Evolutionary conservation across 2,113 vertebrate genomes (phyloP).

Genomic region (cat (Felis catus)): DNA sequence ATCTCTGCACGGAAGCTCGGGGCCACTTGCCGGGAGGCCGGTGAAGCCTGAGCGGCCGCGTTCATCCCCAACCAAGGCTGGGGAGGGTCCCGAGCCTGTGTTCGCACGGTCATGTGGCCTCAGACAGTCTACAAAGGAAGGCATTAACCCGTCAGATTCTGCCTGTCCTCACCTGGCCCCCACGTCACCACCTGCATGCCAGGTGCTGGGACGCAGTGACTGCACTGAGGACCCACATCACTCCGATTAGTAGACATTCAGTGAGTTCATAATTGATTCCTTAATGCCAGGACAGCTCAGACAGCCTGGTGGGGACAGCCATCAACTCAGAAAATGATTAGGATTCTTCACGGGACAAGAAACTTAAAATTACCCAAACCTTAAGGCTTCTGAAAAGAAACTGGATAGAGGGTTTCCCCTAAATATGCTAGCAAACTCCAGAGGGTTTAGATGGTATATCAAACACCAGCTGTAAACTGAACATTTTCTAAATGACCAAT

Average conservation of each 20-base stretch:
- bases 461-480: neutral
- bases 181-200: neutral
- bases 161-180: neutral
- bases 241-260: too few relatives aligned
- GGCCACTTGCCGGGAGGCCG: neutral
- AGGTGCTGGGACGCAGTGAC: neutral
- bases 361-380: neutral
- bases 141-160: rapidly evolving
- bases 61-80: rapidly evolving
- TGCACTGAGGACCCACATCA: rapidly evolving
- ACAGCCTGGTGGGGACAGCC: neutral
- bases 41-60: rapidly evolving
- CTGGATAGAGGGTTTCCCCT: neutral
- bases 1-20: neutral
- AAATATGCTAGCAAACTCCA: neutral
- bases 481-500: neutral
- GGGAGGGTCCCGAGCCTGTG: neutral
- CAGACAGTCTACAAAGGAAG: neutral
- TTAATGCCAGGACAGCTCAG: neutral
- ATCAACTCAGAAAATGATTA: neutral
- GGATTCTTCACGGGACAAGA: neutral
- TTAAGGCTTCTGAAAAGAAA: neutral
- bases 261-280: neutral
- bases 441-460: neutral
- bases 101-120: rapidly evolving